Base-by-base conservation (phyloP, 2,888 invertebrate species). In the Netelia virgata region DNA sequence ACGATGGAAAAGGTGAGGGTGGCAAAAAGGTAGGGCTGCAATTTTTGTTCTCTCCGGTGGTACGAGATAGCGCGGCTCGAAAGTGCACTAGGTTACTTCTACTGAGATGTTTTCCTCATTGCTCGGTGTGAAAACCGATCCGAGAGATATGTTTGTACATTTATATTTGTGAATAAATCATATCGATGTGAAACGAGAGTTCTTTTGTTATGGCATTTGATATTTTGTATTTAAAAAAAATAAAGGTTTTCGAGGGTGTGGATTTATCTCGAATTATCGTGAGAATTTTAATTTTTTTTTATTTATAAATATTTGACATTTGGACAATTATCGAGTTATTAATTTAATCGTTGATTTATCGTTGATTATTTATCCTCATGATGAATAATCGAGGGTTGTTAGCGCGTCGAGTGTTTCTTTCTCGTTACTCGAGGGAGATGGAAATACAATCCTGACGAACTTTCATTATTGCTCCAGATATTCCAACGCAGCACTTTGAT, bases 1-100 rank as follows among this genome's bases (percentile, higher is more conserved):
- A 69, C 28, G 20, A 70, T 64, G 68, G 57, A 75, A 77, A 83
- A 83, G 83, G 83, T 83, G 83, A 83, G 75, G 83, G 83, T 83
- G 83, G 84, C 66, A 73, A 73, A 68, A 83, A 76, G 78, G 78
- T 53, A 80, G 69, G 72, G 80, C 69, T 53, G 10, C 18, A 16
- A 72, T 84, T 63, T 73, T 68, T 66, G 50, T 28, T 76, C 53
- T 64, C 47, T 47, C 11, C 57, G 57, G 18, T 63, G 66, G 72
- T 68, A 76, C 72, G 64, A 75, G 80, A 84, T 61, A 82, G 36
- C n/a, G 61, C 66, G 43, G 20, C 50, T 80, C 55, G 80, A 83
- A 80, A 83, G 83, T 72, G 75, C 83, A 83, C 66, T 83, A 75
- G 83, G 79, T 83, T 75, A 83, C 70, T 28, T 55, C 43, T 47